Conservation (phyloP, 1,140 invertebrate genomes). For the Sarcophaga peregrina region DNA sequence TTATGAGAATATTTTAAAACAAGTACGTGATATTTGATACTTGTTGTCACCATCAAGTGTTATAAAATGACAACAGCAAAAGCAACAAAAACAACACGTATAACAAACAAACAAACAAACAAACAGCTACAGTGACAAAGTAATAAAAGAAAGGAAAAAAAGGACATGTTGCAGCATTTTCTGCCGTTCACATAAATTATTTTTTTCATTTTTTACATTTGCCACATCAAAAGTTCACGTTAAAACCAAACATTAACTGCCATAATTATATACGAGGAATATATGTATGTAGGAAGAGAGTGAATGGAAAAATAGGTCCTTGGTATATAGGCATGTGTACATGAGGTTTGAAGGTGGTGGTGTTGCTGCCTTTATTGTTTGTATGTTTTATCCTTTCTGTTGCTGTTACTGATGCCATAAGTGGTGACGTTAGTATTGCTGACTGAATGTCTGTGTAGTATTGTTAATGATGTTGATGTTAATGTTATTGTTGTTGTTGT, state of each 20-base stretch:
- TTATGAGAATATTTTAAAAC: constrained; percentile 34
- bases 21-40: constrained; percentile 34
- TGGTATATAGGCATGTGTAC: not conserved
- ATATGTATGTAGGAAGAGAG: not conserved
- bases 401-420: constrained; percentile 4
- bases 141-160: too few species aligned
- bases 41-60: constrained; percentile 34
- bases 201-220: not conserved
- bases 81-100: not conserved
- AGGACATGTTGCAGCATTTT: too few species aligned
- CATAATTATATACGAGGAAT: constrained; percentile 20
- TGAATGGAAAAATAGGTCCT: not conserved
- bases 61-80: constrained; percentile 10
- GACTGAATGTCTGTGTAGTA: not conserved
- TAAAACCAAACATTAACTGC: constrained; percentile 28
- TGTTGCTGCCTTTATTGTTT: too few species aligned
- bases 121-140: too few species aligned
- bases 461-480: constrained; percentile 38
- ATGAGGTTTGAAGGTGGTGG: too few species aligned
- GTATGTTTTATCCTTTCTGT: not conserved
- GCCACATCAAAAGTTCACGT: not conserved
- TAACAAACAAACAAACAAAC: not conserved
- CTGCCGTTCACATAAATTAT: too few species aligned
- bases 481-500: constrained; percentile 28
- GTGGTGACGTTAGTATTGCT: not conserved